These are phyloP conservation scores for Gavialis gangeticus DNA, from an alignment of 2,113 vertebrate species.

Conservation along the genomic window DNA sequence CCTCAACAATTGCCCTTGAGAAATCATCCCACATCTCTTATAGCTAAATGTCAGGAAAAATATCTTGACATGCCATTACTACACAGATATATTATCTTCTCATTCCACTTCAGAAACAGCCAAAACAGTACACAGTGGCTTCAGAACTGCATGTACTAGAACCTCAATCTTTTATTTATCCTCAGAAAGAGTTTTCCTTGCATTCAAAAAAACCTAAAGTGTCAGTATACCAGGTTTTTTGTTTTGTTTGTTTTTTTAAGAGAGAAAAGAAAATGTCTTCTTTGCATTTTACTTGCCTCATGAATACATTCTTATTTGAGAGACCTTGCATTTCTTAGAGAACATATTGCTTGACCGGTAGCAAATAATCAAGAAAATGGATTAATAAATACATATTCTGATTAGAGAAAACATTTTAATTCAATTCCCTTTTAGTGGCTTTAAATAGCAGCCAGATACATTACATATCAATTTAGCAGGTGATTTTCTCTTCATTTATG, in stretches of 20 bases:
- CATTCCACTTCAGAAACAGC: neutral
- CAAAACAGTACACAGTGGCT: neutral
- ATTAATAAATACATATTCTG: fast-evolving
- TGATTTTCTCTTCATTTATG: neutral
- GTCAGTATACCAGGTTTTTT: neutral
- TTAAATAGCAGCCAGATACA: neutral
- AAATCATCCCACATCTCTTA: neutral
- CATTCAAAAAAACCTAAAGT: neutral
- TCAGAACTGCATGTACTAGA: neutral
- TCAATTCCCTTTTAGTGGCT: neutral
- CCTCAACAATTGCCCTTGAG: neutral
- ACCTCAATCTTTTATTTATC: neutral
- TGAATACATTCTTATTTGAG: neutral
- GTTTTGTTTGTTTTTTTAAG: neutral
- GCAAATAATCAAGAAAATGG: too few relatives aligned
- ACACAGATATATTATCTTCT: neutral
- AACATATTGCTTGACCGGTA: neutral
- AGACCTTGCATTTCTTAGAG: neutral
- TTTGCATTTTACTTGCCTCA: neutral
- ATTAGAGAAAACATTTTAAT: neutral
- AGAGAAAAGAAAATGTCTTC: neutral
- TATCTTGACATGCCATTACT: neutral
- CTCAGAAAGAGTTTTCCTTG: neutral
- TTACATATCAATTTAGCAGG: neutral
- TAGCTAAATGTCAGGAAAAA: neutral